phyloP scores from a whole-genome alignment of 2,113 vertebrate species.

The Otus sunia region DNA sequence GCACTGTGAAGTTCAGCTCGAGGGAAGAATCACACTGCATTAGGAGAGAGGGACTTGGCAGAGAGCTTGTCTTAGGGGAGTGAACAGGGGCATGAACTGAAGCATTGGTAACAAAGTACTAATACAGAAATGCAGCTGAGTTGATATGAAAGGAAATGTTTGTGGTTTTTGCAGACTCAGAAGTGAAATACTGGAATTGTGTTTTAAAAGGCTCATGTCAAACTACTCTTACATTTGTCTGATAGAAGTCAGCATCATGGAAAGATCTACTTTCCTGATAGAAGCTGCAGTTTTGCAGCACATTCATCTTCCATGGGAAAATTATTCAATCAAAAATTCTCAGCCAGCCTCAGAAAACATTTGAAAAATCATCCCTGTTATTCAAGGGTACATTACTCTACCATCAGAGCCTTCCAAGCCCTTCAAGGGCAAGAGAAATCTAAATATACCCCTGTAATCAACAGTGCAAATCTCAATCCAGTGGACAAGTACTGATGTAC shows the following conservation, averaged over 20 bases:
- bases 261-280: neutral
- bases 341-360: neutral
- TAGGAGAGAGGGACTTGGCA: neutral
- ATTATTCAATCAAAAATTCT: neutral
- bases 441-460: neutral
- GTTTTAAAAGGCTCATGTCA: neutral
- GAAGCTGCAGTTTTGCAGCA: neutral
- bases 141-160: neutral
- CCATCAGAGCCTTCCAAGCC: neutral
- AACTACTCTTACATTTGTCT: neutral
- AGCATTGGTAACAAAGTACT: neutral
- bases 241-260: neutral
- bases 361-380: neutral
- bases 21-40: neutral
- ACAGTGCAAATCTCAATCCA: neutral
- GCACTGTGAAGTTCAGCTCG: neutral
- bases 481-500: neutral
- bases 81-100: neutral
- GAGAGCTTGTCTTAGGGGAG: neutral
- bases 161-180: neutral
- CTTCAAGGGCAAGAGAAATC: neutral
- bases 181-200: neutral
- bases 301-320: neutral
- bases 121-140: neutral
- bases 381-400: neutral